Base-by-base conservation (phyloP, 1,140 invertebrate species). In the Notospermus geniculatus region DNA sequence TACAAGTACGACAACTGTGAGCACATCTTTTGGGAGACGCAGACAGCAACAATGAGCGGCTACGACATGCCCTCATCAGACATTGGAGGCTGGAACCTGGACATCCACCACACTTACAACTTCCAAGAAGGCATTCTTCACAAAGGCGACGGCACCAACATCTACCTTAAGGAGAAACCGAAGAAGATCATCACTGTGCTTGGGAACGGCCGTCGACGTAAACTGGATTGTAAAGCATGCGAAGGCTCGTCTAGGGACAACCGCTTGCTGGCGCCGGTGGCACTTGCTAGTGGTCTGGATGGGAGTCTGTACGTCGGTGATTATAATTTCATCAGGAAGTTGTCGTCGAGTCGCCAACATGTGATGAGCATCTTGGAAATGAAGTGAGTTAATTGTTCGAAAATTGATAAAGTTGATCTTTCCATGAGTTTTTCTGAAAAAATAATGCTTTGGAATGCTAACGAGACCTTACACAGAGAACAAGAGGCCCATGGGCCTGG, bases 41-140 rank as follows among this genome's bases (percentile, higher is more conserved):
- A 96, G 76, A 95, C 92, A 2, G 95, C 93, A 0, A 95, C 95
- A 74, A 79, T 97, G 32, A 93, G 91, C 70, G 95, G 95, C 2
- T 92, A 95, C 74, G 94, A 97, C 75, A 93, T 97, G 89, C 92
- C 91, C 56, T 96, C 97, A 36, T 95, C 93, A 0, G 92, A 97
- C 76, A 95, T 97, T 23, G 94, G 94, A 1, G 93, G 92, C 7
- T 98, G 95, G 95, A 97, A 97, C 80, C 80, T 98, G 57, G 93
- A 97, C 75, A 94, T 97, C 68, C 95, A 98, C 83, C 95, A 98
- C 73, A 85, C 93, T 66, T 97, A 97, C 79, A 97, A 98, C 76
- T 95, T 96, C 86, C 93, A 96, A 76, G 94, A 97, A 85, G 95
- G 91, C 27, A 97, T 98, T 65, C 84, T 98, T 1, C 95, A 98